Evolutionary conservation across 2,797 vertebrate species (phyloP).

Genomic region (Diplodus sargus): DNA sequence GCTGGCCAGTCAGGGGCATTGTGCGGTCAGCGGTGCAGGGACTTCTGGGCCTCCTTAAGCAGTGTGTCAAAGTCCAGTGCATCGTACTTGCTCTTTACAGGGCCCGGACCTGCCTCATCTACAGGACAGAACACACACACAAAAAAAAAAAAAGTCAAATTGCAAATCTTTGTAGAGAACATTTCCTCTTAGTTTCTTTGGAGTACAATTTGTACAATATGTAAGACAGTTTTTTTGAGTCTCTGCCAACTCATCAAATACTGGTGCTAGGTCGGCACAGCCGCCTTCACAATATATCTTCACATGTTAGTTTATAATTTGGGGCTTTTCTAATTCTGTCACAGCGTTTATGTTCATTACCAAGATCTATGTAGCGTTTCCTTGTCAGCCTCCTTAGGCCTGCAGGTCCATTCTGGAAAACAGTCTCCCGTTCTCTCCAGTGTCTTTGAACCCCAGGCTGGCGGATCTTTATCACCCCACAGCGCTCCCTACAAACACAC

Average conservation of each 20-base stretch:
- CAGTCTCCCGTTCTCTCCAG: slow-evolving; percentile 86
- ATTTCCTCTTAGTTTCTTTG: neutral
- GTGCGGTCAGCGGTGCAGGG: slow-evolving; percentile 95
- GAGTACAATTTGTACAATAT: neutral
- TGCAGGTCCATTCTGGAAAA: slow-evolving; percentile 86
- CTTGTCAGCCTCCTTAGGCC: slow-evolving; percentile 88
- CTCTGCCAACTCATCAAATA: too few relatives aligned
- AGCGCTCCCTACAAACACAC: slow-evolving; percentile 74
- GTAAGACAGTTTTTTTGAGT: too few relatives aligned
- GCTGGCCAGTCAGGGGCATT: slow-evolving; percentile 76
- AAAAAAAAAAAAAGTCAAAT: neutral
- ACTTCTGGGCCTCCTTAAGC: slow-evolving; percentile 98
- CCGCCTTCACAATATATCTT: too few relatives aligned
- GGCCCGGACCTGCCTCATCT: slow-evolving; percentile 89
- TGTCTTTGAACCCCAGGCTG: slow-evolving; percentile 86
- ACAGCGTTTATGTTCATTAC: slow-evolving; percentile 80
- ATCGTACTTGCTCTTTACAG: slow-evolving; percentile 97
- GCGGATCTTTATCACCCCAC: slow-evolving; percentile 94
- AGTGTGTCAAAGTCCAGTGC: slow-evolving; percentile 99
- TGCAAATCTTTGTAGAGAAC: neutral
- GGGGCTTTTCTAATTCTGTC: neutral
- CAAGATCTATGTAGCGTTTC: slow-evolving; percentile 94
- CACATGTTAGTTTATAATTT: neutral
- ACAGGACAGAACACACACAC: neutral
- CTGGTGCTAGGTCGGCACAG: neutral